Evolutionary conservation across 2,888 invertebrate species (phyloP).

Genomic region (Troglohyphantes excavatus): DNA sequence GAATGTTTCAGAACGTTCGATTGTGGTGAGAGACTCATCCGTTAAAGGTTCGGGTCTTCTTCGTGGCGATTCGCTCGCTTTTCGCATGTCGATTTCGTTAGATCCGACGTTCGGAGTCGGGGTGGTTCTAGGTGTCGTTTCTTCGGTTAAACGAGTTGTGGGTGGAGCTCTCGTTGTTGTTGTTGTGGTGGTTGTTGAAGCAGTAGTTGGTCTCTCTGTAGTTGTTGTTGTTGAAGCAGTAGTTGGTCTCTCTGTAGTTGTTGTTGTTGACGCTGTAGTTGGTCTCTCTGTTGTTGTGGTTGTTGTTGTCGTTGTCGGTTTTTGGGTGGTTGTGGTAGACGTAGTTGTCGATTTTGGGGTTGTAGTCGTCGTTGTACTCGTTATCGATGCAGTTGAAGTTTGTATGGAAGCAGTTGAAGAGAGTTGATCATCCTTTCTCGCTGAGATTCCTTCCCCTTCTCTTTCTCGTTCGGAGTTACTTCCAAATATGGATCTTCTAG

Average conservation of each 20-base stretch:
- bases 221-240: conserved; percentile 42
- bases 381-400: conserved; percentile 7
- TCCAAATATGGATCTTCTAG: conserved; percentile 50
- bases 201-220: conserved; percentile 31
- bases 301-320: conserved; percentile 32
- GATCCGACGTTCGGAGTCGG: conserved; percentile 33
- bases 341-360: conserved; percentile 27
- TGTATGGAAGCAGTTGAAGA: conserved; percentile 9
- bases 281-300: conserved; percentile 47
- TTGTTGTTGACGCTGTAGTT: conserved; percentile 48
- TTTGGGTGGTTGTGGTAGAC: conserved; percentile 41
- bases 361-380: conserved; percentile 47
- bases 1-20: conserved; percentile 51
- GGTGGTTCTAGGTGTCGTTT: conserved; percentile 44
- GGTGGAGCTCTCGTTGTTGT: conserved; percentile 29
- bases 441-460: conserved; percentile 49
- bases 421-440: conserved; percentile 33
- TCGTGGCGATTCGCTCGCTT: conserved; percentile 25
- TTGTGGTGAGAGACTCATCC: conserved; percentile 27
- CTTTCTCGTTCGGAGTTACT: conserved; percentile 60
- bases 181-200: conserved; percentile 39
- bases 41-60: conserved; percentile 61
- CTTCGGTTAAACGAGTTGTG: conserved; percentile 52
- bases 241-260: conserved; percentile 39
- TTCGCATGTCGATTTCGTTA: conserved; percentile 75